phyloP scores from a whole-genome alignment of 2,888 invertebrate species.

The Xestia xanthographa region DNA sequence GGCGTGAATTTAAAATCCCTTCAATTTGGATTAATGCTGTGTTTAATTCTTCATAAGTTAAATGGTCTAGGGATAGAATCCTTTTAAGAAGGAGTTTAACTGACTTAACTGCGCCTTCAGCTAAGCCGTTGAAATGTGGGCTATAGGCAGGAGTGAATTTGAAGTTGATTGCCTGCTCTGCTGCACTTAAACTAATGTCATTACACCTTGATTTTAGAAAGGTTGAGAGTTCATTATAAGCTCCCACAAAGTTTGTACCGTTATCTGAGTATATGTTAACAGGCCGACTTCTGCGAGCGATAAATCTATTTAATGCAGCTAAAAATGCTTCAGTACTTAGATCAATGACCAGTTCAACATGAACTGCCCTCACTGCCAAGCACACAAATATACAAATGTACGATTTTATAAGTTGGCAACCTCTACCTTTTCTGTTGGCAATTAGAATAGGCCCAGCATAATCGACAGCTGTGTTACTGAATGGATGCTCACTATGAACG shows the following conservation, averaged over 20 bases:
- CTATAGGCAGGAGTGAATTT: too few species aligned
- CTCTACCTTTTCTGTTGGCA: constrained; percentile 22
- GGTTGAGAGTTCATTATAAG: too few species aligned
- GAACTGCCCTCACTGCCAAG: too few species aligned
- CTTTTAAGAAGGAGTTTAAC: too few species aligned
- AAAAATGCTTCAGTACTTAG: constrained; percentile 9
- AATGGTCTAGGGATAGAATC: constrained; percentile 2
- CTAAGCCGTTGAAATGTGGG: too few species aligned
- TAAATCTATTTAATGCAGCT: constrained; percentile 4
- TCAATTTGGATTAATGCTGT: too few species aligned
- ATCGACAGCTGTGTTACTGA: constrained; percentile 36
- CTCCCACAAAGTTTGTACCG: too few species aligned
- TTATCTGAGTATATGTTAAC: constrained; percentile 13
- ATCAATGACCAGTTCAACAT: constrained; percentile 13
- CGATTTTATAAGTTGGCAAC: constrained; percentile 14
- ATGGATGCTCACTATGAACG: constrained; percentile 26
- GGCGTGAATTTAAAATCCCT: not conserved
- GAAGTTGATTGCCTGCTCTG: too few species aligned
- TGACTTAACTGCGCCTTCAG: too few species aligned
- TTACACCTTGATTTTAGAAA: too few species aligned
- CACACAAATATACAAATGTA: constrained; percentile 7
- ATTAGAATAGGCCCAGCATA: constrained; percentile 26
- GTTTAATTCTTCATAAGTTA: too few species aligned
- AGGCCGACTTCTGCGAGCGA: constrained; percentile 14
- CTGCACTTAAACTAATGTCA: too few species aligned